Conservation (phyloP, 2,113 vertebrate genomes). For the Canis aureus region DNA sequence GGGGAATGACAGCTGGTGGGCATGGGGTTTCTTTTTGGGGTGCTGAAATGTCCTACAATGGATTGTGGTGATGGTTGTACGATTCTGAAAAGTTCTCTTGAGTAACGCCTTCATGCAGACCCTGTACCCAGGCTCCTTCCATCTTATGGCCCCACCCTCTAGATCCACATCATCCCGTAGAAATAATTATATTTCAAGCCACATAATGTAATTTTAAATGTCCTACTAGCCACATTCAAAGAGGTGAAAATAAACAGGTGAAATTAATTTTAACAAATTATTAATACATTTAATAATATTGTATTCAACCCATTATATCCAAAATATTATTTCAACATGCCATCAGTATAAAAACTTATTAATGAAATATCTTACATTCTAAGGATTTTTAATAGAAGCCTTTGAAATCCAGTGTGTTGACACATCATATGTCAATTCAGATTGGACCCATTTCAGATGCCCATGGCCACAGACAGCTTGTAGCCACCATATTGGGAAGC, state of each 20-base stretch:
- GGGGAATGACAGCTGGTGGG: neutral
- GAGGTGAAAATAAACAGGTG: neutral
- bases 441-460: neutral
- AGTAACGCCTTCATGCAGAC: neutral
- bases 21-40: neutral
- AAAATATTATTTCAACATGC: neutral
- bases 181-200: neutral
- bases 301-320: neutral
- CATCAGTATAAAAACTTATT: neutral
- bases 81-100: neutral
- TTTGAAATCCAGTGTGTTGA: neutral
- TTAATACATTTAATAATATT: neutral
- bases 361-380: neutral
- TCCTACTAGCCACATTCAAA: neutral
- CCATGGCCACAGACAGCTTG: neutral
- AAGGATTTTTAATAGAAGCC: neutral
- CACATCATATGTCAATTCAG: neutral
- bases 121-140: neutral
- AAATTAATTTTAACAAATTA: neutral
- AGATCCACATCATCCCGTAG: neutral
- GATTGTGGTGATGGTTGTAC: neutral
- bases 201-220: neutral
- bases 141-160: neutral
- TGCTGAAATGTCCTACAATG: neutral
- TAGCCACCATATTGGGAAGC: neutral